A percentile compares a stretch with the other conserved stretches of the same genome.
phyloP scores from a whole-genome alignment of 2,797 vertebrate genomes.

The Lateolabrax maculatus region DNA sequence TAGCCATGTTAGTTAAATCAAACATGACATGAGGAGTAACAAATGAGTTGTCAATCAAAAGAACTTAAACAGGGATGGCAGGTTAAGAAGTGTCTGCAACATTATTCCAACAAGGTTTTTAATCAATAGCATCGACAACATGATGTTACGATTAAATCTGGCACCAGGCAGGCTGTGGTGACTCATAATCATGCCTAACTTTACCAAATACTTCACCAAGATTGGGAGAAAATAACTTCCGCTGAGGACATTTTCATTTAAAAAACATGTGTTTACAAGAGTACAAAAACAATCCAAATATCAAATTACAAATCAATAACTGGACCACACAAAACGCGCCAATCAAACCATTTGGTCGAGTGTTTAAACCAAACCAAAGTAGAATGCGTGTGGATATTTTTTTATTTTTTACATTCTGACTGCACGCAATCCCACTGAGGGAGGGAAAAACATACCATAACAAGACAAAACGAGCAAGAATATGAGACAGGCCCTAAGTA shows the following conservation, averaged over 20 bases:
- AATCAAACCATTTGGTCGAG: neutral
- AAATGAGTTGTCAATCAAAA: neutral
- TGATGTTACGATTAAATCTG: constrained; percentile 5
- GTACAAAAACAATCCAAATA: constrained; percentile 6
- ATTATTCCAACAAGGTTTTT: neutral
- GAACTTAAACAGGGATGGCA: neutral
- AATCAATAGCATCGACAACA: neutral
- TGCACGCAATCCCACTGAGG: neutral
- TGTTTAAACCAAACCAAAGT: neutral
- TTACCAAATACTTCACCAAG: constrained; percentile 15
- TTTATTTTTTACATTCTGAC: neutral
- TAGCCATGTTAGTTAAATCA: neutral
- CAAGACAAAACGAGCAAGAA: neutral
- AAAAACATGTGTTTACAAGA: neutral
- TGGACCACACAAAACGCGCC: neutral
- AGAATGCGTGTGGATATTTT: neutral
- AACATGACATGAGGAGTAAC: neutral
- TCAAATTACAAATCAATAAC: neutral
- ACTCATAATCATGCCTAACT: constrained; percentile 15
- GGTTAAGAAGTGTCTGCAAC: neutral
- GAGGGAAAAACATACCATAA: neutral
- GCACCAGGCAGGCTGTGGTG: constrained; percentile 8
- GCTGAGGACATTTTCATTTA: neutral
- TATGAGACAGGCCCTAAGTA: neutral
- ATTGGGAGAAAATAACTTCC: neutral